Percentiles rank a stretch among this genome's conserved stretches.
phyloP scores from a whole-genome alignment of 2,888 invertebrate species.

The Aspidiotus destructor region DNA sequence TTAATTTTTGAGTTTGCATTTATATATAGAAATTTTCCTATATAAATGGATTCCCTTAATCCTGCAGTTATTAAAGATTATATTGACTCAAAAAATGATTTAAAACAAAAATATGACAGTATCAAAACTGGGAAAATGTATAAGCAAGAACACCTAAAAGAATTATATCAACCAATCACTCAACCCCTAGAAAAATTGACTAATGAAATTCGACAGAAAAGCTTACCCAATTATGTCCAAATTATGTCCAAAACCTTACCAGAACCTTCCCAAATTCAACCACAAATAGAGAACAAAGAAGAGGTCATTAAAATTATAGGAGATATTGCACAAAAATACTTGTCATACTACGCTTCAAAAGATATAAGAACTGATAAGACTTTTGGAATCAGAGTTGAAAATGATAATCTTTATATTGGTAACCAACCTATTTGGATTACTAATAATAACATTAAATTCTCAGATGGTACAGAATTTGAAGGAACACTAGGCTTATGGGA shows the following conservation, averaged over 20 bases:
- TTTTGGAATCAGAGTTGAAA: background rate
- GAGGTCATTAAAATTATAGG: constrained; percentile 3
- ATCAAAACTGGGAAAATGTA: background rate
- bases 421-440: constrained; percentile 3
- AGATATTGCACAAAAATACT: constrained; percentile 8
- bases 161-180: background rate
- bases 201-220: background rate
- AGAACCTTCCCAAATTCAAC: background rate
- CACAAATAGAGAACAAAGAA: constrained; percentile 1
- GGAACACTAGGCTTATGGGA: background rate
- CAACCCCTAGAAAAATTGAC: constrained; percentile 1
- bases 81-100: background rate
- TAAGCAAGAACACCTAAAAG: background rate
- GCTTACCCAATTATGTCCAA: background rate
- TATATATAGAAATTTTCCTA: constrained; percentile 1
- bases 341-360: constrained; percentile 7
- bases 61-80: background rate
- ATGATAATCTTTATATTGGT: background rate
- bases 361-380: constrained; percentile 3
- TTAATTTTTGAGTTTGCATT: background rate
- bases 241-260: constrained; percentile 9
- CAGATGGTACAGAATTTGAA: background rate
- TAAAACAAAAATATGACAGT: constrained; percentile 9
- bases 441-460: background rate
- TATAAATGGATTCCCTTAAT: background rate